Conservation (phyloP, 2,113 vertebrate species). For the Hydropotes inermis region DNA sequence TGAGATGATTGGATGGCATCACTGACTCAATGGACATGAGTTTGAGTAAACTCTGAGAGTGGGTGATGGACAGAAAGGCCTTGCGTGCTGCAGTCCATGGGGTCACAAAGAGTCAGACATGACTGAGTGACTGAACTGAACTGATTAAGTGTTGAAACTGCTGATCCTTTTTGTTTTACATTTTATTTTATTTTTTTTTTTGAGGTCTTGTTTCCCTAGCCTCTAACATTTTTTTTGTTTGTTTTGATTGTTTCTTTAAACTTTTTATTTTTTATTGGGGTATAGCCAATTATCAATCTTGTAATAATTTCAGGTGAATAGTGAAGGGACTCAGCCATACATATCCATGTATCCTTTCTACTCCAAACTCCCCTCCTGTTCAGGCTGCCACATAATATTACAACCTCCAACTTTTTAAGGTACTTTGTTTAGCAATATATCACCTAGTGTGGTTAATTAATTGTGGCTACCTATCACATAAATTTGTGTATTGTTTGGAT, state of each 20-base stretch:
- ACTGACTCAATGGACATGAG: neutral
- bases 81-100: neutral
- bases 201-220: neutral
- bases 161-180: neutral
- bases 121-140: neutral
- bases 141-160: neutral
- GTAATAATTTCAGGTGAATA: neutral
- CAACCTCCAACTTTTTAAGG: neutral
- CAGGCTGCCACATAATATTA: neutral
- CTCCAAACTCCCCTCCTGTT: neutral
- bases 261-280: neutral
- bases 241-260: neutral
- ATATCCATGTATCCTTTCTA: neutral
- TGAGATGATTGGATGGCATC: neutral
- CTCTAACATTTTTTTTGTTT: neutral
- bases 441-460: neutral
- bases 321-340: neutral
- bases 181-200: neutral
- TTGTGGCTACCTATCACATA: neutral
- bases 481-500: neutral
- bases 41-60: neutral
- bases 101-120: neutral
- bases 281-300: neutral
- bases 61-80: neutral
- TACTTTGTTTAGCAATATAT: neutral